Evolutionary conservation across 2,113 vertebrate genomes (phyloP).

Genomic region (Tyrannus savana): DNA sequence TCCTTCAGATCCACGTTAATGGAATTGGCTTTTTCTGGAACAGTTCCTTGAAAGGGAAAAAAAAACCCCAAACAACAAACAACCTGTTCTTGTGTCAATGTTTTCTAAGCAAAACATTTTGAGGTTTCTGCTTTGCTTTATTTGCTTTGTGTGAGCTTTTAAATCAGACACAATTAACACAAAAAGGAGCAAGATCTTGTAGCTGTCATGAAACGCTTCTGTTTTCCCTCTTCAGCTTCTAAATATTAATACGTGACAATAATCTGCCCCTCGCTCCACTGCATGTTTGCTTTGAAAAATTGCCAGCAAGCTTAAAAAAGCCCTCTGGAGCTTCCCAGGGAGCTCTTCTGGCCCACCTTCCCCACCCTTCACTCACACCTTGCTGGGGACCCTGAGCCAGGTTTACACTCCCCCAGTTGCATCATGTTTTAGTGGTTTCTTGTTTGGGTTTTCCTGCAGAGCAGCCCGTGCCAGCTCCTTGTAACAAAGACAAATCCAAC

Average conservation of each 20-base stretch:
- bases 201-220: not conserved
- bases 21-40: not conserved
- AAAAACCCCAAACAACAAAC: not conserved
- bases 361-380: not conserved
- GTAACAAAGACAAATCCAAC: constrained; percentile 62
- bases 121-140: not conserved
- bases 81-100: not conserved
- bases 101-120: constrained; percentile 33
- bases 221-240: not conserved
- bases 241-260: not conserved
- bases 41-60: not conserved
- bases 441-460: constrained; percentile 50
- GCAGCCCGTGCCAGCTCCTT: constrained; percentile 42
- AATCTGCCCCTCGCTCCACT: not conserved
- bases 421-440: constrained; percentile 17
- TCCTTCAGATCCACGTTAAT: not conserved
- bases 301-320: not conserved
- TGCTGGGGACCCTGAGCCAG: not conserved
- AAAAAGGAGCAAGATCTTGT: not conserved
- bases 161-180: constrained; percentile 4
- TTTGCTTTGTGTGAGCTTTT: not conserved
- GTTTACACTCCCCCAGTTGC: not conserved
- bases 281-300: not conserved
- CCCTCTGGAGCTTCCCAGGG: not conserved
- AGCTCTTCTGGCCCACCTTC: not conserved